Evolutionary conservation across 2,888 invertebrate genomes (phyloP).

Genomic region (Timema podura): DNA sequence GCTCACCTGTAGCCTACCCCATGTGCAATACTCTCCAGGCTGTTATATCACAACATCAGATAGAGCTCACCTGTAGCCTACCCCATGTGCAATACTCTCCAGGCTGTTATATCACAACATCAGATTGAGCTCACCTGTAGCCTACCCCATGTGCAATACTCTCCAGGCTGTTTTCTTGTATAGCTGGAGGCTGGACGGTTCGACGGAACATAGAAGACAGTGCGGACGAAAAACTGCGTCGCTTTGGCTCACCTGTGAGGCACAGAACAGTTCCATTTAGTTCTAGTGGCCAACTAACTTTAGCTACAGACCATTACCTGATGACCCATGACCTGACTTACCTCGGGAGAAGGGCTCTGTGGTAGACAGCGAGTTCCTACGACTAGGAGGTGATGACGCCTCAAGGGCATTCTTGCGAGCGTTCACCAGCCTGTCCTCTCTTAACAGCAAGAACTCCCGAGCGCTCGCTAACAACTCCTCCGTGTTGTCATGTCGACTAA

Average conservation of each 20-base stretch:
- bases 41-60: too few species aligned
- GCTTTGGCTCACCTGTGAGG: slow-evolving; percentile 57
- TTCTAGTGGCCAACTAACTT: too few species aligned
- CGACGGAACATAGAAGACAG: slow-evolving; percentile 71
- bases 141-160: slow-evolving; percentile 33
- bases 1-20: too few species aligned
- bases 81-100: too few species aligned
- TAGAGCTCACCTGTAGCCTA: too few species aligned
- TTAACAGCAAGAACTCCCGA: slow-evolving; percentile 69
- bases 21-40: too few species aligned
- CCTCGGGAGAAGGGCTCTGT: slow-evolving; percentile 44
- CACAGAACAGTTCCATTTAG: neutral
- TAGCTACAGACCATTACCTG: slow-evolving; percentile 20
- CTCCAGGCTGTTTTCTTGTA: slow-evolving; percentile 36
- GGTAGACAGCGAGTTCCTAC: slow-evolving; percentile 35
- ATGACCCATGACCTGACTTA: slow-evolving; percentile 30
- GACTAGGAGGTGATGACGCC: slow-evolving; percentile 18
- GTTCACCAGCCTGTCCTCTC: slow-evolving; percentile 72
- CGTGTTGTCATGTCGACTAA: slow-evolving; percentile 53
- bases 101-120: too few species aligned
- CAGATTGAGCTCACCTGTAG: too few species aligned
- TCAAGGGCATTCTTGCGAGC: slow-evolving; percentile 60
- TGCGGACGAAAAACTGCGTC: slow-evolving; percentile 70
- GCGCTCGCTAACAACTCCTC: slow-evolving; percentile 70
- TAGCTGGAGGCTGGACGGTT: slow-evolving; percentile 40